Base-by-base conservation (phyloP, 2,888 invertebrate genomes). In the Caenorhabditis auriculariae region DNA sequence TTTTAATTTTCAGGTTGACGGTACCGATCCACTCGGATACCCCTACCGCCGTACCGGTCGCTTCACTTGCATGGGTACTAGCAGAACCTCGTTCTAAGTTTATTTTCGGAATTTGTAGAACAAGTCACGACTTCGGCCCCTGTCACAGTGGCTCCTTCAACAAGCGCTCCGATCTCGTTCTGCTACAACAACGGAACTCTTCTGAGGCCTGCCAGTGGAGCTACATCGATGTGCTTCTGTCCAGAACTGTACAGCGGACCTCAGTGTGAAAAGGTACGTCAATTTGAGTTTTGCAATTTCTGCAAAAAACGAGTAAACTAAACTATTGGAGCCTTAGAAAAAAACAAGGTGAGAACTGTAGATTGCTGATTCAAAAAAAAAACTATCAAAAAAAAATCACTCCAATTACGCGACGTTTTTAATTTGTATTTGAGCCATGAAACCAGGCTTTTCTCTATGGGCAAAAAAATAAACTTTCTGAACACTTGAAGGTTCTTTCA, bases 61-160 rank as follows among this genome's bases (percentile, higher is more conserved):
- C 26, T 71, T 74, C 54, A 19, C 64, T 1, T 76, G 76, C 54
- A 35, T 69, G 43, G 46, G 74, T 74, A n/a, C n/a, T n/a, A 35
- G 38, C 48, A 53, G 7, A 17, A n/a, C 24, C n/a, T 26, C 24
- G 6, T 44, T 35, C 17, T 24, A 7, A 2, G 12, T 23, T 12
- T 28, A 29, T 24, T 12, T 21, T 0, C 41, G 12, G 24, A 19
- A 35, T 38, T 37, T 58, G 44, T 19, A 64, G 65, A 59, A 49
- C 59, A 39, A 3, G 9, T 57, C 27, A 64, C 67, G 3, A 44
- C 68, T 0, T 44, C 52, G 12, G 39, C 61, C 15, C 61, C 71
- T 21, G 49, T 67, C 15, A 54, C 59, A n/a, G 66, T 67, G 0
- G 57, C 59, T 3, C 52, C 50, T 19, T n/a, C n/a, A n/a, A n/a